Evolutionary conservation across 2,113 vertebrate genomes (phyloP).

Genomic region (Archocentrus centrarchus): DNA sequence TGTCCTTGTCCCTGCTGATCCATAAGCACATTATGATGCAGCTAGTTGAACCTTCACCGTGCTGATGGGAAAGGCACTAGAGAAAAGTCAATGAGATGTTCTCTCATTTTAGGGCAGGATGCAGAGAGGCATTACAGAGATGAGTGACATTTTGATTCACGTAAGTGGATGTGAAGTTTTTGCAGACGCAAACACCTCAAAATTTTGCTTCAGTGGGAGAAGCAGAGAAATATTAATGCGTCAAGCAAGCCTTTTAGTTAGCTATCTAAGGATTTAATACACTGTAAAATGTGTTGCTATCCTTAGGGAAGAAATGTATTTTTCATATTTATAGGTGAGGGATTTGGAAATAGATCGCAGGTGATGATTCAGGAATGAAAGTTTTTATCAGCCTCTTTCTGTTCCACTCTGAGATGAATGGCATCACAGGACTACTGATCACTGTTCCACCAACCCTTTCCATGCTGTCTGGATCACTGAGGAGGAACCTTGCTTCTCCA

Average conservation of each 20-base stretch:
- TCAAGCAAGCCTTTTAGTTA: not conserved
- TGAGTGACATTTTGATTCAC: conserved; percentile 40
- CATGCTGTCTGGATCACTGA: not conserved
- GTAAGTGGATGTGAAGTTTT: conserved; percentile 27
- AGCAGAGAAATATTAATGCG: not conserved
- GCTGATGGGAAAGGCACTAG: conserved; percentile 37
- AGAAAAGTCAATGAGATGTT: conserved; percentile 57
- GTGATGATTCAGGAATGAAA: not conserved
- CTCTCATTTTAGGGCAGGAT: conserved; percentile 39
- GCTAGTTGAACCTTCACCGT: conserved; percentile 46
- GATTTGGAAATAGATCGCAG: not conserved
- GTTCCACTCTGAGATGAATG: not conserved
- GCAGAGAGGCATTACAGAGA: conserved; percentile 36
- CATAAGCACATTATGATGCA: conserved; percentile 13
- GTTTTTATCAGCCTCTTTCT: not conserved
- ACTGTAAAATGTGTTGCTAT: not conserved
- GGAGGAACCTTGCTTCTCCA: not conserved
- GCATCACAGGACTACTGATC: not conserved
- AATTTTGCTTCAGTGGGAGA: not conserved
- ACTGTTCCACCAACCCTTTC: not conserved
- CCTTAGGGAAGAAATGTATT: not conserved
- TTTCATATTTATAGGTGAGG: not conserved
- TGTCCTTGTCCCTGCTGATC: conserved; percentile 33
- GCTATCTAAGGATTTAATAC: not conserved
- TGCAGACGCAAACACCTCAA: conserved; percentile 22